Base-by-base conservation (phyloP, 2,888 invertebrate genomes). In the Stratiomys singularior region DNA sequence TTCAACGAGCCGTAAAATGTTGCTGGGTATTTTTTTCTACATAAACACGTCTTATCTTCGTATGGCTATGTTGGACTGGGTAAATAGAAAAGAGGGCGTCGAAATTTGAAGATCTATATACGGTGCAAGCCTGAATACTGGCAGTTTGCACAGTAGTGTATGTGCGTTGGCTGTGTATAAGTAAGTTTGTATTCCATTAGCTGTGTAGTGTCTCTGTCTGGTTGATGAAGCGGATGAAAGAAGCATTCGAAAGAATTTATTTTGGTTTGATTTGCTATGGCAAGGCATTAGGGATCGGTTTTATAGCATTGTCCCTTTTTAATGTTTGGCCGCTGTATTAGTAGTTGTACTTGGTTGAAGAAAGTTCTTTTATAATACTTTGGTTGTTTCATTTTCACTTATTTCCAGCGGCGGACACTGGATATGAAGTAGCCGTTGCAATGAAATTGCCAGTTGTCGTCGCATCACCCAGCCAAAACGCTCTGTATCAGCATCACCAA, bases 401-500 rank as follows among this genome's bases (percentile, higher is more conserved):
- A 76, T 46, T 76, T 66, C 66, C 77, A 79, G 79, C 77, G 44
- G 77, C 77, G 67, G 80, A 80, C 72, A 79, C 77, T 67, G 78
- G 78, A 77, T 81, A 80, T 72, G 80, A 81, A 47, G 80, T 80
- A 72, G 81, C 81, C 44, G 79, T 78, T 72, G 81, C 81, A 52
- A 81, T 80, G 76, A 81, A 81, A 78, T 78, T 80, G 64, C 81
- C 80, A 80, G 80, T 80, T 69, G 81, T 80, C 30, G 79, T 80
- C 76, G 79, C 80, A 77, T 79, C 81, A 76, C 78, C 78, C 74
- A 56, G 77, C 18, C 78, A 69, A 78, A 81, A 80, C 76, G 79
- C 78, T 76, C 46, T 78, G 44, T 74, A 79, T 56, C 52, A 72
- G 23, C 64, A 76, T 30, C 58, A 72, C 47, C 56, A 78, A 21